Evolutionary conservation across 2,888 invertebrate genomes (phyloP).

Genomic region (Liopterus haemorrhoidalis): DNA sequence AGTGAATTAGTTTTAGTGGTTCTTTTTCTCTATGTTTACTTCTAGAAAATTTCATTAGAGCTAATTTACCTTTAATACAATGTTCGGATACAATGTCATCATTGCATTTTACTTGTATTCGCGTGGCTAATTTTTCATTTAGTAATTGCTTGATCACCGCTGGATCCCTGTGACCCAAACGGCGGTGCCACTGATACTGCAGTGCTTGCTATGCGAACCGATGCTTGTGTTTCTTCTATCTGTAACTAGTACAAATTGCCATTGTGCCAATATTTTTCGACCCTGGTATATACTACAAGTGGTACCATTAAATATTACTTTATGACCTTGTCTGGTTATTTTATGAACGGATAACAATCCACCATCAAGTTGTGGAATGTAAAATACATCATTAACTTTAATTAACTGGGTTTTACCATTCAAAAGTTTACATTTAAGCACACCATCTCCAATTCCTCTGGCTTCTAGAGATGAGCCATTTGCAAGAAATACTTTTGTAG

Average conservation of each 20-base stretch:
- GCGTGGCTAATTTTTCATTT: slow-evolving; percentile 4
- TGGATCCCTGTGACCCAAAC: no score
- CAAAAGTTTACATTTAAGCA: neutral
- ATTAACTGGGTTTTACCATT: neutral
- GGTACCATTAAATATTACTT: no score
- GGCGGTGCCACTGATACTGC: no score
- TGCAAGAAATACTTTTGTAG: slow-evolving; percentile 2
- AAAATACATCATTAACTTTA: neutral
- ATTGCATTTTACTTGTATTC: neutral
- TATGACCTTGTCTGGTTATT: no score
- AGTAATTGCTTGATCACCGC: neutral
- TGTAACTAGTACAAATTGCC: no score
- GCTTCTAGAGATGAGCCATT: slow-evolving; percentile 2
- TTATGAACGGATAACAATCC: slow-evolving; percentile 4
- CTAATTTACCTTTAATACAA: neutral
- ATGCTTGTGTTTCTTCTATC: no score
- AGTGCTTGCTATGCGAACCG: no score
- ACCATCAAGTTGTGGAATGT: slow-evolving; percentile 4
- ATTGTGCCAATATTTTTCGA: no score
- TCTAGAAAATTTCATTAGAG: neutral
- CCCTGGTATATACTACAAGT: no score
- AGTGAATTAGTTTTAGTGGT: neutral
- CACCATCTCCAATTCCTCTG: slow-evolving; percentile 1
- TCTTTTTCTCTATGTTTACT: neutral
- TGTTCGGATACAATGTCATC: neutral